Evolutionary conservation across 2,888 invertebrate species (phyloP), one percentile per base, ranked within the genome.

Genomic region (Clistopyga incitator): DNA sequence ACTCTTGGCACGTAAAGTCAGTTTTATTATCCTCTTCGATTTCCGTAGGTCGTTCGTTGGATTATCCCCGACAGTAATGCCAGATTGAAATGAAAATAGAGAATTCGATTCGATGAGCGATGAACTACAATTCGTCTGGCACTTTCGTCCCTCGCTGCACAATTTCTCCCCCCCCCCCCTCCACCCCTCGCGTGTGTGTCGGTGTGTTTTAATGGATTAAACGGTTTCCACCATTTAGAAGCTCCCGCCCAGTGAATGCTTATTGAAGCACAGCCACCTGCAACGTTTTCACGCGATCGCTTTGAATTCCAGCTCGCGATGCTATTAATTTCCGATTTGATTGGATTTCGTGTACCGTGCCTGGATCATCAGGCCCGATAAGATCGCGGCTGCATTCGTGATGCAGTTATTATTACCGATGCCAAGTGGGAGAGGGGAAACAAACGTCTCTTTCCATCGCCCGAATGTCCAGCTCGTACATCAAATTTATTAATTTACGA

Each of bases 401-500:
- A 34, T 29, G 71, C 61, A 72, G 59, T 72, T 77, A 71, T 71
- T 71, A 71, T 71, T 50, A 38, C 74, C 42, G 68, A 78, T 81
- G 42, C 8, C 4, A 50, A 50, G 52, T 61, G 45, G 47, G 47
- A 79, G 34, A 64, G 45, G 4, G 42, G 54, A 50, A 10, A 10
- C 18, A 47, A 15, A 71, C n/a, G 18, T 23, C 34, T 71, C 65
- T 81, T 77, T 77, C 34, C 67, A 70, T 59, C 61, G 11, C 15
- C 25, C 13, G 6, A 81, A 74, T 88, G 88, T 88, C 88, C 88
- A 88, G 85, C 86, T 86, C 87, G 87, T 84, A 88, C 70, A 88
- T 91, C 89, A 92, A 92, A 92, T 93, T 93, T 91, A 92, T 91
- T 91, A 92, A 90, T 92, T 91, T 87, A 90, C 86, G 86, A 89